phyloP scores from a whole-genome alignment of 23 tunicate genomes.

The Trididemnum clinides region DNA sequence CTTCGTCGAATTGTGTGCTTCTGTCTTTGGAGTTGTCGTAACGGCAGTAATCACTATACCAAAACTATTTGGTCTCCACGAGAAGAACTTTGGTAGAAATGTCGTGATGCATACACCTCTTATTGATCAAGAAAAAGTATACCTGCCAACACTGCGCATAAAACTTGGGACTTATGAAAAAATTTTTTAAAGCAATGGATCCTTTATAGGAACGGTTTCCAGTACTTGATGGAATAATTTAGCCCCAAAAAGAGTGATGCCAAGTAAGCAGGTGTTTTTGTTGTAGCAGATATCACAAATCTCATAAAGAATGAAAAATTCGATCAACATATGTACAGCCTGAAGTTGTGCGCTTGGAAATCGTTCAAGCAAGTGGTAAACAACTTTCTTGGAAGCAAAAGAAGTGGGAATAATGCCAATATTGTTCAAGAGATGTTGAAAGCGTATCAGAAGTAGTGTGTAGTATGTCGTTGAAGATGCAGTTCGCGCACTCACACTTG shows the following conservation, averaged over 20 bases:
- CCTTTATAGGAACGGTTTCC: not conserved
- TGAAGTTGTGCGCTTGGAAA: constrained; percentile 25
- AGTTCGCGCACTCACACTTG: constrained; percentile 14
- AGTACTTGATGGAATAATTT: too few species aligned
- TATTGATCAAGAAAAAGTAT: constrained; percentile 8
- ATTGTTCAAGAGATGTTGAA: constrained; percentile 23
- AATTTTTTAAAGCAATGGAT: constrained; percentile 35
- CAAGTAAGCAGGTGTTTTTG: too few species aligned
- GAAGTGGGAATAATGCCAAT: not conserved
- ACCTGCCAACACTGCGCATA: not conserved
- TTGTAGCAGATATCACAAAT: too few species aligned
- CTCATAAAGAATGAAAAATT: too few species aligned
- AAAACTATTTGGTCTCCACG: constrained; percentile 27
- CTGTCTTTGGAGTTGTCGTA: constrained; percentile 45
- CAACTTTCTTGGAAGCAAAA: constrained; percentile 22
- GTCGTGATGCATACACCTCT: constrained; percentile 30
- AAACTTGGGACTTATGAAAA: constrained; percentile 5
- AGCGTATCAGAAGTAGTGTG: constrained; percentile 17
- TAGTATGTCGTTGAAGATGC: constrained; percentile 39
- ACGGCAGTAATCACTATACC: constrained; percentile 43
- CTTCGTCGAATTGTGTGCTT: too few species aligned
- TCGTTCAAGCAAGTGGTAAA: constrained; percentile 19
- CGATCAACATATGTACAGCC: not conserved
- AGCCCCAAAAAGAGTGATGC: too few species aligned
- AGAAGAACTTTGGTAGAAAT: constrained; percentile 22